These are phyloP conservation scores for Papilio gigon DNA, from an alignment of 2,888 invertebrate species.

Conservation along the genomic window DNA sequence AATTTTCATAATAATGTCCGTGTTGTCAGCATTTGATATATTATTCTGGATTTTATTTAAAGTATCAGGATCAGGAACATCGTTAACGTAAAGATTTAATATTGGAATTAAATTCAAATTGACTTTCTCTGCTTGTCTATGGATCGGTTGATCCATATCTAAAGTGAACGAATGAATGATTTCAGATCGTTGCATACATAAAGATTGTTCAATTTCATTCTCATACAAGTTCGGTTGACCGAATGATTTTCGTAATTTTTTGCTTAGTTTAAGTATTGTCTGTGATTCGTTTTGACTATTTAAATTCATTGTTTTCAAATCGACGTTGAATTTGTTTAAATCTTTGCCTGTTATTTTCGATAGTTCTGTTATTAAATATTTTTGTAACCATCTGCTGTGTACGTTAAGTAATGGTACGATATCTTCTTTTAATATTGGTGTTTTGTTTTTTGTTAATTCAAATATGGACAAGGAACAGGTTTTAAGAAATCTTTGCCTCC, in stretches of 20 bases:
- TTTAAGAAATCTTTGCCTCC: slow-evolving; percentile 77
- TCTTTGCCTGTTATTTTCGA: slow-evolving; percentile 53
- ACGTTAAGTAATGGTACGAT: slow-evolving; percentile 84
- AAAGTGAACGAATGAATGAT: slow-evolving; percentile 58
- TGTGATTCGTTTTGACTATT: slow-evolving; percentile 56
- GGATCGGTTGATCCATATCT: slow-evolving; percentile 62
- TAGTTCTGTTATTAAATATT: slow-evolving; percentile 79
- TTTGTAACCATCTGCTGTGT: slow-evolving; percentile 89
- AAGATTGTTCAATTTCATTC: slow-evolving; percentile 58
- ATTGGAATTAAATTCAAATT: slow-evolving; percentile 48
- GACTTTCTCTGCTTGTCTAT: slow-evolving; percentile 59
- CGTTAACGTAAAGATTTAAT: slow-evolving; percentile 59
- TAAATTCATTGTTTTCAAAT: slow-evolving; percentile 49
- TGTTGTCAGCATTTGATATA: slow-evolving; percentile 49
- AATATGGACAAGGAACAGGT: slow-evolving; percentile 68
- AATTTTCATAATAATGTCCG: slow-evolving; percentile 49
- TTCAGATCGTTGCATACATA: slow-evolving; percentile 52
- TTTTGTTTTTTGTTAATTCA: slow-evolving; percentile 57
- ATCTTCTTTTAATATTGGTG: slow-evolving; percentile 73
- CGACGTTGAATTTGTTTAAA: slow-evolving; percentile 49
- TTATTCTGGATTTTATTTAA: slow-evolving; percentile 54
- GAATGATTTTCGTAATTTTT: slow-evolving; percentile 68
- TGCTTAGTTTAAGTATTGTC: slow-evolving; percentile 62
- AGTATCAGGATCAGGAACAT: slow-evolving; percentile 57
- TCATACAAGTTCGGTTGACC: slow-evolving; percentile 70